phyloP scores from a whole-genome alignment of 2,797 vertebrate species.

The Hemitrygon akajei region DNA sequence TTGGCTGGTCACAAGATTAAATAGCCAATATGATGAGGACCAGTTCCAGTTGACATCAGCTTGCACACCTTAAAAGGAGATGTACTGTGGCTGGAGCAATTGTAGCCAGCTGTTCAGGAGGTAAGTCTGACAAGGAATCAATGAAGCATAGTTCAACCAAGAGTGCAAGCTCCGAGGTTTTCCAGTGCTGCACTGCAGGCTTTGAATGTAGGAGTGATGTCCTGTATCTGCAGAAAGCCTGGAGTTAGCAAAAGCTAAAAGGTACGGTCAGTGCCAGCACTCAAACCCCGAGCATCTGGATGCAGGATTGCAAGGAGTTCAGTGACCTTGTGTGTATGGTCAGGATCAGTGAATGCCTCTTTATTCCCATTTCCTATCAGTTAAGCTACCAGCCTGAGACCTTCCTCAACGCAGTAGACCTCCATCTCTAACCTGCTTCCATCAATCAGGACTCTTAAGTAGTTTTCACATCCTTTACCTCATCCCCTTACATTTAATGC shows the following conservation, averaged over 20 bases:
- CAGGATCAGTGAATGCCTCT: too few species aligned
- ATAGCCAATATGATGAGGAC: neutral
- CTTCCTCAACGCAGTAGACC: neutral
- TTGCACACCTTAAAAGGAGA: neutral
- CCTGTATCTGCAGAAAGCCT: too few species aligned
- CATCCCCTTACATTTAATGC: neutral
- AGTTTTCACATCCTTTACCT: neutral
- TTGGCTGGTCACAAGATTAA: neutral
- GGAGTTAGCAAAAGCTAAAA: neutral
- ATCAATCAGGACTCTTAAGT: neutral
- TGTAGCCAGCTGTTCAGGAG: neutral
- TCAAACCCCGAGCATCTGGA: neutral
- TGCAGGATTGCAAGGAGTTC: neutral
- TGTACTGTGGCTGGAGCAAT: neutral
- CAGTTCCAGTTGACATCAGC: neutral
- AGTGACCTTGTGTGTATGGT: too few species aligned
- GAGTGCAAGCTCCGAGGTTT: neutral
- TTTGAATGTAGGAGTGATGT: neutral
- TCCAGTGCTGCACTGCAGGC: neutral
- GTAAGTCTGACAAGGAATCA: neutral
- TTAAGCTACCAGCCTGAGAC: neutral
- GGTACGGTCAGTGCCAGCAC: neutral
- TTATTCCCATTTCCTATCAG: neutral
- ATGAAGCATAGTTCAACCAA: neutral
- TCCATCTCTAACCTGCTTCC: neutral